Base-by-base conservation (phyloP, 1,140 invertebrate species). In the Drosophila azteca region DNA sequence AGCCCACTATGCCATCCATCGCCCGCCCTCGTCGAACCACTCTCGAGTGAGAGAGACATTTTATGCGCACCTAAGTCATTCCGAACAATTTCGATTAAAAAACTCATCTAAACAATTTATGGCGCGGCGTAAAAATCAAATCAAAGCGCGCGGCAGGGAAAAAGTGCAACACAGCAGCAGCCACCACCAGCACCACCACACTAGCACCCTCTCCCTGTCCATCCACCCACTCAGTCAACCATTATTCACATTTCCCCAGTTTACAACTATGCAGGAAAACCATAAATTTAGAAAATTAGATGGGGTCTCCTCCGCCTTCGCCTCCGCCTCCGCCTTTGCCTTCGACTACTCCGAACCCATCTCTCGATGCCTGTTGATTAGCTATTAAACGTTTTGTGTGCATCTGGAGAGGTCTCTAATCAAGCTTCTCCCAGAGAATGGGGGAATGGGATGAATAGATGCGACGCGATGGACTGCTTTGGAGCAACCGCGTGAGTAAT, bases 51-150 rank as follows among this genome's bases (percentile, higher is more conserved):
- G 79, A 82, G 82, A 88, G 83, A 88, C 83, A 88, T 88, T 88
- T 88, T 88, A 88, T 87, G 82, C 88, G 70, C 78, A 90, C 88
- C 88, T 90, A 89, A 90, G 85, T 82, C 90, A 90, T 90, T 90
- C 79, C 84, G 77, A 90, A 89, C 85, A 90, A 90, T 90, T 90
- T 90, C 90, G 90, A 90, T 90, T 90, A 90, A 90, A 90, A 90
- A 90, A 90, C 90, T 90, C 90, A 90, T 90, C 90, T 90, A 90
- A 90, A 90, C 89, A 90, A 90, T 90, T 90, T 90, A 90, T 90
- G 84, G 72, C 79, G 75, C 58, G 77, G 71, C 84, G 90, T 90
- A 90, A 90, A 90, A 90, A 90, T 90, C 79, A 90, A 90, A 90
- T 90, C 89, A 90, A 90, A 90, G 82, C 75, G 70, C 63, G 49